phyloP scores from a whole-genome alignment of 1,140 invertebrate species.

The Dinoponera quadriceps region DNA sequence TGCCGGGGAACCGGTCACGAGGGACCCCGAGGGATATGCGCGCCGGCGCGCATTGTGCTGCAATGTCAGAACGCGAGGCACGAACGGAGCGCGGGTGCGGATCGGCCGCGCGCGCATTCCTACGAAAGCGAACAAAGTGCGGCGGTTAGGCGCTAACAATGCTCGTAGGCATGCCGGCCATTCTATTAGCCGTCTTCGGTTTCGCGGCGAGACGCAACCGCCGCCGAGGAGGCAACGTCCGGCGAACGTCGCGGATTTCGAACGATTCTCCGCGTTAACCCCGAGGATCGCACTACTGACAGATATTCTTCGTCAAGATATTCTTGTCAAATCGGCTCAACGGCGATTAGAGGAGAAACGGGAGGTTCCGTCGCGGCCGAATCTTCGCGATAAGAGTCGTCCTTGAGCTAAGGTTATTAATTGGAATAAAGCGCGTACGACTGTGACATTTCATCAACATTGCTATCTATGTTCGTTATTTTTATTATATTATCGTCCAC shows the following conservation, averaged over 20 bases:
- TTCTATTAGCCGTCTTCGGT: slow-evolving; percentile 57
- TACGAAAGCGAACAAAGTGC: slow-evolving; percentile 68
- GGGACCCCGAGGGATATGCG: slow-evolving; percentile 57
- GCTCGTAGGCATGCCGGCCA: slow-evolving; percentile 53
- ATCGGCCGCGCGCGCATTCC: slow-evolving; percentile 48
- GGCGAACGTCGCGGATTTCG: slow-evolving; percentile 6
- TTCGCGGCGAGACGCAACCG: slow-evolving; percentile 34
- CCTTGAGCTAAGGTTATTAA: too few relatives aligned
- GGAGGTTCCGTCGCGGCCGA: too few relatives aligned
- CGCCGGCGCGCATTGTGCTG: slow-evolving; percentile 61
- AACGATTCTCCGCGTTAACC: background rate
- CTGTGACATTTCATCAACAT: too few relatives aligned
- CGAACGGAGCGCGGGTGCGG: slow-evolving; percentile 14
- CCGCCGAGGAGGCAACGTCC: slow-evolving; percentile 3
- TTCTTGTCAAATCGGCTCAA: too few relatives aligned
- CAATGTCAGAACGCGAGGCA: slow-evolving; percentile 59
- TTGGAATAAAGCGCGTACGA: too few relatives aligned
- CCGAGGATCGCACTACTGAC: background rate
- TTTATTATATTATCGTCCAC: too few relatives aligned
- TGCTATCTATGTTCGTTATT: too few relatives aligned
- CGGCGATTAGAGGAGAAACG: too few relatives aligned
- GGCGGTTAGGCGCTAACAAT: slow-evolving; percentile 65
- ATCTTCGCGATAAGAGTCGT: too few relatives aligned
- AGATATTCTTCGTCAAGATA: too few relatives aligned
- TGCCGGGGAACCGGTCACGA: slow-evolving; percentile 70